Percentiles rank a stretch among this genome's conserved stretches.
phyloP scores from a whole-genome alignment of 2,888 invertebrate genomes.

The Nomada hirtipes region DNA sequence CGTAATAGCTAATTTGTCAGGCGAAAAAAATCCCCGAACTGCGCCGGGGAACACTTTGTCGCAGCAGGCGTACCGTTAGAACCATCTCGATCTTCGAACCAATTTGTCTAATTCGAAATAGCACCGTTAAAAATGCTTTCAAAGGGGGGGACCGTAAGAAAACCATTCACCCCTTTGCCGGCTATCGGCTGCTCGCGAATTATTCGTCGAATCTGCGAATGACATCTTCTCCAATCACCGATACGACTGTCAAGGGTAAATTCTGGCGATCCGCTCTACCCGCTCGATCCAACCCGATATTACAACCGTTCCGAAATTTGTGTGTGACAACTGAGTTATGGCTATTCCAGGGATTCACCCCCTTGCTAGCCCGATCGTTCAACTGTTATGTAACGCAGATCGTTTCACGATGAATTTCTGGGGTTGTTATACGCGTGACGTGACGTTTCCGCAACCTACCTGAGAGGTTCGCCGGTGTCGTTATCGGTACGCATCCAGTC shows the following conservation, averaged over 20 bases:
- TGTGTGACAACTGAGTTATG: constrained; percentile 66
- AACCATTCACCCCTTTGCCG: not conserved
- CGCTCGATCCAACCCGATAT: constrained; percentile 40
- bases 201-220: constrained; percentile 46
- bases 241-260: constrained; percentile 47
- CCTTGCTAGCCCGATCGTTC: not conserved
- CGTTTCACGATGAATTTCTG: constrained; percentile 22
- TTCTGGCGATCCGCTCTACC: constrained; percentile 35
- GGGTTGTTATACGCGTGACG: not conserved
- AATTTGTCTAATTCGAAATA: too few species aligned
- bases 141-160: not conserved
- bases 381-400: constrained; percentile 29
- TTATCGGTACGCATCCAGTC: too few species aligned
- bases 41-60: too few species aligned
- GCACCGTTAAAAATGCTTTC: not conserved
- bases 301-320: constrained; percentile 55
- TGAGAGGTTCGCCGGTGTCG: not conserved
- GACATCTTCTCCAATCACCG: constrained; percentile 59
- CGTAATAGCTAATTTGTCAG: too few species aligned
- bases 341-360: constrained; percentile 17
- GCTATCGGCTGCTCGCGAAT: constrained; percentile 26
- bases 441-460: not conserved
- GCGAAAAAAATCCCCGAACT: too few species aligned
- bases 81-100: too few species aligned
- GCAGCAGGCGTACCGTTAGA: too few species aligned